Percentiles rank a stretch among this genome's conserved stretches.
These are phyloP conservation scores for Typhlomys cinereus DNA, from an alignment of 2,113 vertebrate species.

Conservation along the genomic window DNA sequence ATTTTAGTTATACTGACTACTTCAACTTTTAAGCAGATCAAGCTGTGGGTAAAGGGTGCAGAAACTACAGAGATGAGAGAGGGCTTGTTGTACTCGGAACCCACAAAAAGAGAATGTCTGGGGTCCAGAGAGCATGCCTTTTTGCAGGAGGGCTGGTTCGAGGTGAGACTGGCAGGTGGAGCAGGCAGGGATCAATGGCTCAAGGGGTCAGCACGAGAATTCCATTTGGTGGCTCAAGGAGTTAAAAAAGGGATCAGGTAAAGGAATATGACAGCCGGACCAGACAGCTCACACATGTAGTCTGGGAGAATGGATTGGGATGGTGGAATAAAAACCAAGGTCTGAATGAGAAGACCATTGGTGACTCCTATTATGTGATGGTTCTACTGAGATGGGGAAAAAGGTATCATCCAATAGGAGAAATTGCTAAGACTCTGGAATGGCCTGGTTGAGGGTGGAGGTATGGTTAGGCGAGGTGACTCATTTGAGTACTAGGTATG, in stretches of 20 bases:
- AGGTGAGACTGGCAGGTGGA: background rate
- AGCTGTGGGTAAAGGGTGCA: background rate
- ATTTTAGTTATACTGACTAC: background rate
- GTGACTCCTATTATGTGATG: background rate
- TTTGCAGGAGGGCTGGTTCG: no score
- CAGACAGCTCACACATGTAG: fast-evolving
- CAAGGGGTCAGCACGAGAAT: no score
- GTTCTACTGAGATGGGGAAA: background rate
- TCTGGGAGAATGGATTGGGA: background rate
- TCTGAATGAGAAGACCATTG: no score
- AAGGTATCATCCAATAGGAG: background rate
- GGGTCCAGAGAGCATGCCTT: no score
- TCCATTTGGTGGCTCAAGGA: no score
- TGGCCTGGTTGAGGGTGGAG: background rate
- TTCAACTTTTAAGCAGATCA: background rate
- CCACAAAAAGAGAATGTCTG: background rate
- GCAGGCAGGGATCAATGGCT: background rate
- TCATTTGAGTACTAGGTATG: background rate
- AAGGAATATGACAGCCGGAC: background rate
- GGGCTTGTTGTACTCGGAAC: fast-evolving
- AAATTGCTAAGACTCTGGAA: no score
- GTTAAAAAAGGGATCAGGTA: no score
- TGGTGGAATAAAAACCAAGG: background rate
- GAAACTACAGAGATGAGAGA: background rate
- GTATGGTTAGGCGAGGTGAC: background rate